Percentiles rank a stretch among this genome's conserved stretches.
phyloP scores from a whole-genome alignment of 1,140 invertebrate genomes.

The Drosophila arizonae region DNA sequence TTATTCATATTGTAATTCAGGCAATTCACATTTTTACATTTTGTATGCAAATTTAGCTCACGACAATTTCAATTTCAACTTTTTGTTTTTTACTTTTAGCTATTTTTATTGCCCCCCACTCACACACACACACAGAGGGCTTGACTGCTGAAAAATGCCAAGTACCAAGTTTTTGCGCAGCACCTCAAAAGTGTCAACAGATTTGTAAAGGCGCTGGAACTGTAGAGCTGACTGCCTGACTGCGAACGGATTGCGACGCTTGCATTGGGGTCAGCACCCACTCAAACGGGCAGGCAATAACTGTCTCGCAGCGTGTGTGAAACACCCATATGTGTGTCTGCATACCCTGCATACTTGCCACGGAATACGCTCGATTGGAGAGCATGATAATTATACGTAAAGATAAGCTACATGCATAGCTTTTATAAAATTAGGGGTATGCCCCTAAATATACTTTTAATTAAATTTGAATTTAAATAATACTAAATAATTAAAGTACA shows the following conservation, averaged over 20 bases:
- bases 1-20: constrained; percentile 38
- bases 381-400: too few relatives aligned
- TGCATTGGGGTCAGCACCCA: constrained; percentile 44
- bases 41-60: constrained; percentile 48
- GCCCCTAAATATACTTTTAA: too few relatives aligned
- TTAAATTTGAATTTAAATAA: too few relatives aligned
- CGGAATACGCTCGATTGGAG: too few relatives aligned
- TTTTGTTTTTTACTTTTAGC: constrained; percentile 4
- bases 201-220: constrained; percentile 53
- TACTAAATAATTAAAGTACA: too few relatives aligned
- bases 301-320: constrained; percentile 22
- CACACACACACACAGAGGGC: not conserved
- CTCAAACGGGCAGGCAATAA: constrained; percentile 16
- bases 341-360: constrained; percentile 5
- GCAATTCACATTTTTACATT: constrained; percentile 39
- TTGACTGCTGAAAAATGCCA: constrained; percentile 3
- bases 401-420: too few relatives aligned
- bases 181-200: constrained; percentile 64
- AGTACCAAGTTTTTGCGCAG: constrained; percentile 57
- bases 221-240: constrained; percentile 1
- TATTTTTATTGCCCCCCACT: constrained; percentile 25
- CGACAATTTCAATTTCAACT: constrained; percentile 39
- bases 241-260: constrained; percentile 18
- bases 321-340: constrained; percentile 6
- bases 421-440: too few relatives aligned